Conservation (phyloP, 1,140 invertebrate species). For the Pectinophora gossypiella region DNA sequence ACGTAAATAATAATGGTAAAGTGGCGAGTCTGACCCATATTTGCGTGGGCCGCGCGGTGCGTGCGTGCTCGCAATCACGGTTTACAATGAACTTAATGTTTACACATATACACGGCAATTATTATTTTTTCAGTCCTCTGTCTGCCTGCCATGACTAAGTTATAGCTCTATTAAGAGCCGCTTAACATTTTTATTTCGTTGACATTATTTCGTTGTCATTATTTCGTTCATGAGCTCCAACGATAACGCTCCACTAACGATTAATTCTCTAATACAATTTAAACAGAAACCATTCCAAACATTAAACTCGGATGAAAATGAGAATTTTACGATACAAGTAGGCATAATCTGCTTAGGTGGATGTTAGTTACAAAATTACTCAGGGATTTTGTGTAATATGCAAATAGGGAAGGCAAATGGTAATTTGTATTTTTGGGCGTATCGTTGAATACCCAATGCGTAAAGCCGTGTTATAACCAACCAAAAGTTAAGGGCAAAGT, state of each 20-base stretch:
- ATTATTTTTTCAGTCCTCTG: conserved; percentile 45
- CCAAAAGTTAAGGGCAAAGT: conserved; percentile 21
- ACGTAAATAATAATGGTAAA: conserved; percentile 40
- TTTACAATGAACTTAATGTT: conserved; percentile 47
- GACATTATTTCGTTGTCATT: conserved; percentile 1
- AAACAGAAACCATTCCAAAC: neutral
- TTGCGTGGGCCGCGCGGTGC: conserved; percentile 15
- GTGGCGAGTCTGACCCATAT: conserved; percentile 34
- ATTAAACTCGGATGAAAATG: conserved; percentile 1
- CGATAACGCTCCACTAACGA: neutral
- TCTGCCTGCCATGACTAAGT: conserved; percentile 35
- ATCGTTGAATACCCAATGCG: conserved; percentile 20
- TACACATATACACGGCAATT: conserved; percentile 57
- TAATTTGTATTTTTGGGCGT: conserved; percentile 25
- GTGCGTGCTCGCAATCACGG: conserved; percentile 47
- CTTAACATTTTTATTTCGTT: conserved; percentile 23
- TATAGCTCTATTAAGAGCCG: conserved; percentile 47
- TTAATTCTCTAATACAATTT: neutral
- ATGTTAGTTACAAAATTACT: conserved; percentile 3
- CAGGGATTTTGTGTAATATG: conserved; percentile 13
- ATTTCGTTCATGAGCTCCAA: too few relatives aligned
- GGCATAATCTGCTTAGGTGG: neutral
- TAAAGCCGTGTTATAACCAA: neutral
- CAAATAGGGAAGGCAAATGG: conserved; percentile 24
- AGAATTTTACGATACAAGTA: conserved; percentile 4